These are phyloP conservation scores for Sebastes nivosus DNA, from an alignment of 2,797 vertebrate genomes.

Conservation along the genomic window DNA sequence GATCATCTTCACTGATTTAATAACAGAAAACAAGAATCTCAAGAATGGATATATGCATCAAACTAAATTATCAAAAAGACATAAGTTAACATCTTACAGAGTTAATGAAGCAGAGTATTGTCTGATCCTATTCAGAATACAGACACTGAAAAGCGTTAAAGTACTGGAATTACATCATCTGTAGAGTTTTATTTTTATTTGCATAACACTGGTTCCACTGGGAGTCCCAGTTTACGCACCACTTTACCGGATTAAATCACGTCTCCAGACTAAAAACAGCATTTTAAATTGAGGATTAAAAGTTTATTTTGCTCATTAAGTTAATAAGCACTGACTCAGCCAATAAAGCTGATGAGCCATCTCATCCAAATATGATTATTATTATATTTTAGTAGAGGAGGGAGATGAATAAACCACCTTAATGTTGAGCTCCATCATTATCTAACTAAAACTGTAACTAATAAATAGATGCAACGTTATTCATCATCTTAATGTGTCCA, in stretches of 20 bases:
- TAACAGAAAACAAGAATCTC: neutral
- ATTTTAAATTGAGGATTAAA: neutral
- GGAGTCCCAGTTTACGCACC: constrained; percentile 21
- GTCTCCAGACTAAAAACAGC: neutral
- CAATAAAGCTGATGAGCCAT: neutral
- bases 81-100: neutral
- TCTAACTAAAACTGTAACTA: neutral
- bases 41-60: neutral
- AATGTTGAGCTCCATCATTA: neutral
- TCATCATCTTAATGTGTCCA: neutral
- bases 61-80: neutral
- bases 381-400: neutral
- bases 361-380: neutral
- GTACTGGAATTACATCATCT: neutral
- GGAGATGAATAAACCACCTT: neutral
- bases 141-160: constrained; percentile 3
- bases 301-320: neutral
- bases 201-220: neutral
- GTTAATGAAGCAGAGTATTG: neutral
- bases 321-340: neutral
- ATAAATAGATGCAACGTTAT: neutral
- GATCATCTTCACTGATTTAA: constrained; percentile 13
- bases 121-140: neutral
- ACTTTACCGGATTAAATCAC: too few species aligned
- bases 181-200: constrained; percentile 4